Evolutionary conservation across 2,113 vertebrate genomes (phyloP), one percentile per base, ranked within the genome.

Genomic region (Sturnira hondurensis): DNA sequence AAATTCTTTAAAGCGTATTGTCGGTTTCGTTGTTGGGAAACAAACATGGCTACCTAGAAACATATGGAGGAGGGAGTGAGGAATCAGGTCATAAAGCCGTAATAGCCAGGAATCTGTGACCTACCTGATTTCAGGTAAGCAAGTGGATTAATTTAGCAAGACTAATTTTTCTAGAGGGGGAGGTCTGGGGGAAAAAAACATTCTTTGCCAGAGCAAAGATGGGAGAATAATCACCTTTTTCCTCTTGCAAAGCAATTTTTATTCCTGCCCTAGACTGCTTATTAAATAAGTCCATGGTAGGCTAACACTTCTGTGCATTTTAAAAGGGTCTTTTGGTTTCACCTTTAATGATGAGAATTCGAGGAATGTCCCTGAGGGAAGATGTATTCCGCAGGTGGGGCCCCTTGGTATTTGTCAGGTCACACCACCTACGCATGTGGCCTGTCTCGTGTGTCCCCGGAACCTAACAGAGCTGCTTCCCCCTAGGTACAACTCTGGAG

Each of bases 341-440:
- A 74, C 86, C 56, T 93, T 31, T 94, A 80, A 65, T 80, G n/a
- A 61, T 71, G 70, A 63, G 78, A 95, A 97, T 96, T 93, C 58
- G 70, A 93, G 74, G 93, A 96, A 96, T 96, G 68, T 82, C 52
- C 83, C 92, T 84, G 28, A 86, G 86, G 93, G 78, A 93, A 93
- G 56, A 81, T 87, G 20, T 84, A 58, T 71, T 94, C 94, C 83
- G 52, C 89, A 95, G 80, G 68, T 96, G 80, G 15, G 38, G 54
- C 77, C 43, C 43, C 33, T 96, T 89, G 83, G 70, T 91, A 96
- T 96, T 95, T 94, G 89, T 89, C 68, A 95, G 89, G 68, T 73
- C 50, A 20, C 61, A 56, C 26, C 63, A 76, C 78, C 80, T 81
- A 93, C 61, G 83, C 33, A 36, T 24, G 76, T 52, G 73, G 28